Evolutionary conservation across 2,797 vertebrate genomes (phyloP).

Genomic region (Nothura maculosa): DNA sequence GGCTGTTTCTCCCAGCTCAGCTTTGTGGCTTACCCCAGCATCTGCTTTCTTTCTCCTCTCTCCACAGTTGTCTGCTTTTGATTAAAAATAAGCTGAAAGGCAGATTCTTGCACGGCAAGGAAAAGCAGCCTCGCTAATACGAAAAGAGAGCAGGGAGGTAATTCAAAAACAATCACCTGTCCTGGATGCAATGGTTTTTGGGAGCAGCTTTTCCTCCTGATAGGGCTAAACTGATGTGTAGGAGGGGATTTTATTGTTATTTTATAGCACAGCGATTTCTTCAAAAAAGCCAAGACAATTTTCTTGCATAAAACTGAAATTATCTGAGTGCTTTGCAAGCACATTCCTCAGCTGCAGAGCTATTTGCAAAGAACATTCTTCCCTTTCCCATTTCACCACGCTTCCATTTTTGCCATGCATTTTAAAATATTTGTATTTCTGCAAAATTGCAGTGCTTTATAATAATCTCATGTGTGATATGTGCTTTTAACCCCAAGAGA

Average conservation of each 20-base stretch:
- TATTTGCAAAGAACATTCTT: background rate
- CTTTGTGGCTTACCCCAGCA: conserved; percentile 42
- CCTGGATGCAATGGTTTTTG: background rate
- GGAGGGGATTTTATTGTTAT: background rate
- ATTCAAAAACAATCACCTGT: background rate
- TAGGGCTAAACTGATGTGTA: background rate
- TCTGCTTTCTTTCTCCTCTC: conserved; percentile 46
- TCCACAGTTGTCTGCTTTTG: conserved; percentile 11
- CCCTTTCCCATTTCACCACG: background rate
- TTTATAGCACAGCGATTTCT: background rate
- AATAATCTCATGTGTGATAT: background rate
- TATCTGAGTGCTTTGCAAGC: background rate
- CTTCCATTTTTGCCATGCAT: background rate
- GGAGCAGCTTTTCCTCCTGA: conserved; percentile 23
- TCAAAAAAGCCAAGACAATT: background rate
- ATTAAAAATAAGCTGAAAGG: conserved; percentile 42
- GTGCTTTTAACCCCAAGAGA: background rate
- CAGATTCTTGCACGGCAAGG: conserved; percentile 8
- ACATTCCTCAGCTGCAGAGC: background rate
- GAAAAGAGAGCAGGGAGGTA: conserved; percentile 1
- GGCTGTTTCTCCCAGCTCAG: background rate
- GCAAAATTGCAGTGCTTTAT: background rate
- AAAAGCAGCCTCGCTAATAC: background rate
- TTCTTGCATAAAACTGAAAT: background rate
- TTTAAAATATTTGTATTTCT: background rate